Evolutionary conservation across 2,797 vertebrate species (phyloP).

Genomic region (Manis javanica): DNA sequence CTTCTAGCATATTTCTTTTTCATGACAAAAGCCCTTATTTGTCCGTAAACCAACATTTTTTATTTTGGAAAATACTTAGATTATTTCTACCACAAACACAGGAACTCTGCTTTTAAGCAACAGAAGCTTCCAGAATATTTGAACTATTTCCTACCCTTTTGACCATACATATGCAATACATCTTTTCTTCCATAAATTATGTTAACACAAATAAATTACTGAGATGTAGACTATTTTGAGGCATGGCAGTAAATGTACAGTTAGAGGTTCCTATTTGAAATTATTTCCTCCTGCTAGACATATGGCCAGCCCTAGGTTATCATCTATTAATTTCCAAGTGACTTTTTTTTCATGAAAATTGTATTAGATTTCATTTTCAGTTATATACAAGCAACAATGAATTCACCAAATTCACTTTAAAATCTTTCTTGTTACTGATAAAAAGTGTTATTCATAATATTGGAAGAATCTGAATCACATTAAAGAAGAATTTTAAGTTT

Average conservation of each 20-base stretch:
- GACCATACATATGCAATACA: background rate
- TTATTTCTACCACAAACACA: background rate
- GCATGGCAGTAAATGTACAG: background rate
- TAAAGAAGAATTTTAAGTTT: background rate
- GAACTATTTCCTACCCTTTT: background rate
- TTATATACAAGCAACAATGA: conserved; percentile 3
- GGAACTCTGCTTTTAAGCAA: background rate
- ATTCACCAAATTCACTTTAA: background rate
- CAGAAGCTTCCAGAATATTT: background rate
- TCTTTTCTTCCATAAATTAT: background rate
- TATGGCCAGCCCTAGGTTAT: background rate
- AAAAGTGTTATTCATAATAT: background rate
- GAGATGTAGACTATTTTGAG: background rate
- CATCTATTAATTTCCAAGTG: background rate
- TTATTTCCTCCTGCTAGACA: background rate
- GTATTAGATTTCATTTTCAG: background rate
- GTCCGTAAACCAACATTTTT: background rate
- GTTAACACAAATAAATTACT: background rate
- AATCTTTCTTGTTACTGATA: background rate
- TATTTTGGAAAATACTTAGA: background rate
- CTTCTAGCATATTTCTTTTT: background rate
- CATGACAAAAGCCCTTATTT: background rate
- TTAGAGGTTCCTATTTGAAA: background rate
- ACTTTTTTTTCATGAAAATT: background rate
- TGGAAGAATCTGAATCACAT: background rate